A percentile compares a stretch with the other conserved stretches of the same genome.
Conservation (phyloP, 2,797 vertebrate genomes). For the Gallinago nigripennis region DNA sequence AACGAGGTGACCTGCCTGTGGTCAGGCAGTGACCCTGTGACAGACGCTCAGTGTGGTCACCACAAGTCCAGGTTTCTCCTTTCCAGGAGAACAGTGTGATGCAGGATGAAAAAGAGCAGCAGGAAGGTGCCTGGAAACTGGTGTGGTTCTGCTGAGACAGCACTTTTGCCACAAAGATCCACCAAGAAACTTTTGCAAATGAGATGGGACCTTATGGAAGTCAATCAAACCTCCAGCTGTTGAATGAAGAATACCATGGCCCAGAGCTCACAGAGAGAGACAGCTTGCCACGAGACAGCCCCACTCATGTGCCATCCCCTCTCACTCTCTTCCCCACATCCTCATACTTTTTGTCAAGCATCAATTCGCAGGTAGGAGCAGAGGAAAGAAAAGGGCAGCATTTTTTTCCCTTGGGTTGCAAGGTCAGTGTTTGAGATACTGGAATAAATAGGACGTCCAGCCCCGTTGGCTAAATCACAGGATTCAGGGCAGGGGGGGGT, state of each 20-base stretch:
- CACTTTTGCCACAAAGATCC: not conserved
- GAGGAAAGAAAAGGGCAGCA: not conserved
- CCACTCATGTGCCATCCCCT: rapidly evolving
- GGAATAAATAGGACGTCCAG: not conserved
- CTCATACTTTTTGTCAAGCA: not conserved
- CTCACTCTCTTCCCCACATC: not conserved
- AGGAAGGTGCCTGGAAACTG: not conserved
- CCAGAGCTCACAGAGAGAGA: not conserved
- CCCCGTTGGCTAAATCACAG: not conserved
- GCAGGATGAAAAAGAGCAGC: not conserved
- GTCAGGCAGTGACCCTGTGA: not conserved
- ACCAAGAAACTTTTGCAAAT: not conserved
- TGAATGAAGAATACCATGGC: not conserved
- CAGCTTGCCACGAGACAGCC: rapidly evolving
- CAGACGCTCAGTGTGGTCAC: not conserved
- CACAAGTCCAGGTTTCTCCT: not conserved
- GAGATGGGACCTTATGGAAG: not conserved
- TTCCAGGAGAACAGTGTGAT: not conserved
- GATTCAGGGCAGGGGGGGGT: rapidly evolving
- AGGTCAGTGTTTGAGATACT: not conserved
- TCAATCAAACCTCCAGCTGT: not conserved
- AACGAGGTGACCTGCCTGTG: not conserved
- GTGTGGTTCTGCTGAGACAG: not conserved
- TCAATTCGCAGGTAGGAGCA: not conserved
- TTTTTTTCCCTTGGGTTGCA: not conserved